A percentile compares a stretch with the other conserved stretches of the same genome.
Conservation (phyloP, 2,113 vertebrate species). For the Tychaedon coryphoeus region DNA sequence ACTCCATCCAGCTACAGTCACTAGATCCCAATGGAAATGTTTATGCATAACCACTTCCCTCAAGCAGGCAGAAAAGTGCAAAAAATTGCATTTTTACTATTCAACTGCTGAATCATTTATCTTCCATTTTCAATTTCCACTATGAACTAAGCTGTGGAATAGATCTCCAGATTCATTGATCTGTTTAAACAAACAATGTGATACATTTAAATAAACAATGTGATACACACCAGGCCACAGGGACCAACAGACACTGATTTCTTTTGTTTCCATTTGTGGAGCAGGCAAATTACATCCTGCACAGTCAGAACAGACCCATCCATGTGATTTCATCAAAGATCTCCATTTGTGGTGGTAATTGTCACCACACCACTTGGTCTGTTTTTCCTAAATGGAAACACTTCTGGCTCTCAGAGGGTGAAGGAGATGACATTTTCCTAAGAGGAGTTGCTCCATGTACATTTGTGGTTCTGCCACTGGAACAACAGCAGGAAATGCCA, state of each 20-base stretch:
- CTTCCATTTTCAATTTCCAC: neutral
- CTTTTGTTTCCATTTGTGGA: slow-evolving; percentile 35
- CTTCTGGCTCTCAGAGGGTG: neutral
- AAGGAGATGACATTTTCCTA: neutral
- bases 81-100: neutral
- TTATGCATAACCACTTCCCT: neutral
- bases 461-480: slow-evolving; percentile 30
- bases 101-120: neutral
- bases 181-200: neutral
- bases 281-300: neutral
- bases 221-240: neutral
- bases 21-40: neutral
- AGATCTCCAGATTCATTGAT: neutral
- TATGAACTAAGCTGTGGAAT: neutral
- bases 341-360: neutral
- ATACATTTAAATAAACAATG: neutral
- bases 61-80: neutral
- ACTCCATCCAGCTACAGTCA: neutral
- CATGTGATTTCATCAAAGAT: neutral
- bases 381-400: slow-evolving; percentile 31
- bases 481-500: neutral
- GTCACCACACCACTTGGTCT: neutral
- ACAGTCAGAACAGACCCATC: neutral
- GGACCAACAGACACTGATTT: neutral
- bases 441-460: neutral